These are phyloP conservation scores for Gymnobelideus leadbeateri DNA, from an alignment of 2,113 vertebrate genomes.

Conservation along the genomic window DNA sequence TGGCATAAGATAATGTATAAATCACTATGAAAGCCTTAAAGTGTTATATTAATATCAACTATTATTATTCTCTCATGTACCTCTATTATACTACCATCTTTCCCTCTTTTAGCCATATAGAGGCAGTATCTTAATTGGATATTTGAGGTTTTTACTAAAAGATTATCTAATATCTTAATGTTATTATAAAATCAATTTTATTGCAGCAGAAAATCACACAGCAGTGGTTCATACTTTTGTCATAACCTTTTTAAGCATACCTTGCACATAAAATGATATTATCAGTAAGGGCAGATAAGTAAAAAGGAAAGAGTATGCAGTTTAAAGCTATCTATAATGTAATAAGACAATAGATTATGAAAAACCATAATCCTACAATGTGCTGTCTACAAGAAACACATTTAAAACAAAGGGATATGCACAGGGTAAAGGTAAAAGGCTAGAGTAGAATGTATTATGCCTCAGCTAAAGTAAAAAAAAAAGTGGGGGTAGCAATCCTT, in stretches of 20 bases:
- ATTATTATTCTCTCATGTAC: background rate
- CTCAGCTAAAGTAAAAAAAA: too few relatives aligned
- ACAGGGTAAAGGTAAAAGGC: too few relatives aligned
- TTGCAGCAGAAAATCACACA: background rate
- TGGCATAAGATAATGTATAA: background rate
- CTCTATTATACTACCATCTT: background rate
- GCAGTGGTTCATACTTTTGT: background rate
- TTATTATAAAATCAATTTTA: constrained; percentile 48
- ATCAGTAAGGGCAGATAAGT: background rate
- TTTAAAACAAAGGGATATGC: too few relatives aligned
- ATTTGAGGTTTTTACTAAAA: constrained; percentile 19
- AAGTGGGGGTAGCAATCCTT: too few relatives aligned
- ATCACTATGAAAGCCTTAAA: background rate
- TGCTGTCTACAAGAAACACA: too few relatives aligned
- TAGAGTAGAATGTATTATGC: too few relatives aligned
- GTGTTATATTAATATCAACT: background rate
- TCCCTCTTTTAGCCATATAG: constrained; percentile 50
- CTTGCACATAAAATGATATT: constrained; percentile 34
- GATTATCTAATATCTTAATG: constrained; percentile 18
- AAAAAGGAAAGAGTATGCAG: background rate
- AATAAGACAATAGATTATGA: background rate
- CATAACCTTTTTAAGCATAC: background rate
- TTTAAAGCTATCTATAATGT: constrained; percentile 11
- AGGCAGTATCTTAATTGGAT: constrained; percentile 12
- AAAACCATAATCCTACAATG: too few relatives aligned